phyloP scores from a whole-genome alignment of 2,797 vertebrate species.

The Kryptopterus vitreolus region DNA sequence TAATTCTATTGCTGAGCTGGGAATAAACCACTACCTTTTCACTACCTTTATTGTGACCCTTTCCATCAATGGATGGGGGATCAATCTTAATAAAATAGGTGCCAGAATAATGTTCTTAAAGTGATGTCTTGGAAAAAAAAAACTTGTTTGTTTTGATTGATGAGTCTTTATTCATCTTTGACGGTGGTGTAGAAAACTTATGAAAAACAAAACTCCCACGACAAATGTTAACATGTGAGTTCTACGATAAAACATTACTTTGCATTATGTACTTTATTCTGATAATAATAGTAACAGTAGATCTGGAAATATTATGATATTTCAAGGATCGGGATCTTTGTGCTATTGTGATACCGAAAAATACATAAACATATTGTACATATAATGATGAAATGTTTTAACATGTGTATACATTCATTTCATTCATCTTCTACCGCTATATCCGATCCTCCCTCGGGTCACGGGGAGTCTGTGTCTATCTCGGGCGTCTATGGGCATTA shows the following conservation, averaged over 20 bases:
- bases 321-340: too few relatives aligned
- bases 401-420: too few relatives aligned
- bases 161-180: not conserved
- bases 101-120: not conserved
- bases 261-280: slow-evolving; percentile 4
- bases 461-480: too few relatives aligned
- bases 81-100: not conserved
- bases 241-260: not conserved
- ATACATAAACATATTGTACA: too few relatives aligned
- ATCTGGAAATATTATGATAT: not conserved
- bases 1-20: not conserved
- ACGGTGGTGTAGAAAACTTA: not conserved
- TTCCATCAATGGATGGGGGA: not conserved
- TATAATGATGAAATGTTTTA: too few relatives aligned
- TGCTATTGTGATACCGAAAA: too few relatives aligned
- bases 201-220: not conserved
- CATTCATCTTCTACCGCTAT: too few relatives aligned
- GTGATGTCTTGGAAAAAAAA: not conserved
- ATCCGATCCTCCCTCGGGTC: too few relatives aligned
- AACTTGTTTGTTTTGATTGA: too few relatives aligned
- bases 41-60: not conserved
- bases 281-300: not conserved
- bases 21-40: not conserved
- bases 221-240: slow-evolving; percentile 6
- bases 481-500: too few relatives aligned